Evolutionary conservation across 2,888 invertebrate genomes (phyloP), one percentile per base, ranked within the genome.

Genomic region (Dione juno): DNA sequence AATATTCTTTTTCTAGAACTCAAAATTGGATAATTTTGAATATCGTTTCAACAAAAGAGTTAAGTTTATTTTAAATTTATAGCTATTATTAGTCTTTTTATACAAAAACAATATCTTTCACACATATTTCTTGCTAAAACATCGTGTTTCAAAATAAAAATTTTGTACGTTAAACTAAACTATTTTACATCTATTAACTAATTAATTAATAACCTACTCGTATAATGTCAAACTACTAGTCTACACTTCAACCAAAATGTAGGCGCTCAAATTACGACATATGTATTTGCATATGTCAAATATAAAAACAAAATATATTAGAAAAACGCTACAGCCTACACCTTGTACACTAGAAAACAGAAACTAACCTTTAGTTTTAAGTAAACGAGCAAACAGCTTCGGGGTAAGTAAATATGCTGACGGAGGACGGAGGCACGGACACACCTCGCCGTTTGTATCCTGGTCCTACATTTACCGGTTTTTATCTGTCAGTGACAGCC

Each of bases 351-450:
- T 28, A 6, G 21, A 43, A 43, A 61, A 28, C 21, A 45, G 35
- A 61, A 61, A 61, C 61, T 61, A 61, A 50, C 64, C 64, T 64
- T 87, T 88, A 87, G 85, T 86, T 85, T 85, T 86, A 86, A 90
- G 90, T 90, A 70, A 76, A 88, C 87, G 85, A 88, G 88, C 90
- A 92, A 92, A 92, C 89, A 90, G 90, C 90, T 86, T 77, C 84
- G 77, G 90, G 92, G 88, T 86, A 85, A 85, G 91, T 83, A 91
- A 92, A 92, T 90, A 92, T 86, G 92, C 91, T 92, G 92, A 93
- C 89, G 88, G 85, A 86, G 90, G 92, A 93, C 89, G 88, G 86
- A 86, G 90, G 83, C 85, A 82, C 82, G 84, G 85, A 87, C 84
- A 84, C 84, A 87, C 87, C 88, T 87, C 82, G 78, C 81, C 80